Evolutionary conservation across 2,797 vertebrate genomes (phyloP).

Genomic region (Huso huso): DNA sequence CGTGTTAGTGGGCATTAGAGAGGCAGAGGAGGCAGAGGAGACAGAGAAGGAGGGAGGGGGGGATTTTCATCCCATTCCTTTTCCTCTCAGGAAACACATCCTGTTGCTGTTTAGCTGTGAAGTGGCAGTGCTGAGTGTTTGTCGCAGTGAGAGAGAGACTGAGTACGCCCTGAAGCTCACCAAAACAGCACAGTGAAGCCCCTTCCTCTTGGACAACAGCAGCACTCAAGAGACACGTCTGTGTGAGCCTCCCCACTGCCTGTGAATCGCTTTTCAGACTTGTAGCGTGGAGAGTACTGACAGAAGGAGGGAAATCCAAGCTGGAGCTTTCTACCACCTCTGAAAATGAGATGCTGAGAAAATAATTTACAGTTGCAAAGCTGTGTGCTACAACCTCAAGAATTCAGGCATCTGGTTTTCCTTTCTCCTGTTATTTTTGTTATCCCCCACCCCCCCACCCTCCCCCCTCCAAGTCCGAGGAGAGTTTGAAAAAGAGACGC

Average conservation of each 20-base stretch:
- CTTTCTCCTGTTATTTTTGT: not conserved
- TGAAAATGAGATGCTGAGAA: not conserved
- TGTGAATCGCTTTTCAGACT: constrained; percentile 37
- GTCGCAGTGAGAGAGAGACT: constrained; percentile 39
- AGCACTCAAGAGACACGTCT: constrained; percentile 26
- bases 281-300: not conserved
- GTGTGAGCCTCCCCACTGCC: constrained; percentile 27
- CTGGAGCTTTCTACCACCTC: not conserved
- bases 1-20: not conserved
- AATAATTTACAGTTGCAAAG: not conserved
- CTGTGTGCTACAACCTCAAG: not conserved
- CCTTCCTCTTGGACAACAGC: constrained; percentile 48
- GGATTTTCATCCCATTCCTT: constrained; percentile 44
- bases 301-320: not conserved
- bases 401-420: constrained; percentile 13
- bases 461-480: constrained; percentile 1
- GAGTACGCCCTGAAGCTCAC: constrained; percentile 61
- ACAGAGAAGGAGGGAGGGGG: constrained; percentile 27
- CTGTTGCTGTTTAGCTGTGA: constrained; percentile 75
- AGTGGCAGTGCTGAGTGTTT: constrained; percentile 59
- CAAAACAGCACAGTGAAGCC: constrained; percentile 63
- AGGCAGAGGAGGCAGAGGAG: constrained; percentile 38
- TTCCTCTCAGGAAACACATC: constrained; percentile 97
- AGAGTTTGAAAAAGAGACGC: constrained; percentile 11
- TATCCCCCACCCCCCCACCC: constrained; percentile 1